Evolutionary conservation across 2,888 invertebrate genomes (phyloP), one percentile per base, ranked within the genome.

Genomic region (Autographa gamma): DNA sequence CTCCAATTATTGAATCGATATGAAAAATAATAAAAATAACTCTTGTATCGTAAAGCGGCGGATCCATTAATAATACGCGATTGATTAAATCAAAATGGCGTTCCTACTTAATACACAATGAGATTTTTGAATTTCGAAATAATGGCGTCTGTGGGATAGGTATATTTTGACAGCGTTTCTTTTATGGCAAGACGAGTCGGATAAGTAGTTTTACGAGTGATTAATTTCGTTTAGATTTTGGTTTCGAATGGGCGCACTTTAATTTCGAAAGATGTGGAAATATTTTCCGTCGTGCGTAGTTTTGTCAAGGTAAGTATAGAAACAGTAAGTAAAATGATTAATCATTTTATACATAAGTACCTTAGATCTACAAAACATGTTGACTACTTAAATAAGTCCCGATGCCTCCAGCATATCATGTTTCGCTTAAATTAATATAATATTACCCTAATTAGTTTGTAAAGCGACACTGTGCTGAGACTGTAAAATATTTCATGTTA

Each of bases 1-100:
- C 81, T 85, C 85, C 86, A 88, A 88, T 88, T 86, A 89, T 80
- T 71, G 81, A 80, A 76, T 74, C 69, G 74, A 81, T 82, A 73
- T 77, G 73, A 75, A 81, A 86, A 80, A 81, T 81, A 83, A 85
- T 79, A 82, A 83, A 84, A 85, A 83, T 77, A 81, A 71, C 73
- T 81, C 62, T 82, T 71, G 72, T 79, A 84, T 82, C 78, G 77
- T 80, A 82, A 76, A 79, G 71, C 77, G 70, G 76, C 73, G 61
- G 73, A 83, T 84, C 87, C 87, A 91, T 91, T 90, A 91, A 91
- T 91, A 91, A 91, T 86, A 85, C 75, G 83, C 89, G 86, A 88
- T 89, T 90, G 91, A 90, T 91, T 90, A 88, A 89, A 90, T 89
- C 88, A 85, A 86, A 88, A 91, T 86, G 86, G 85, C 86, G 78